Evolutionary conservation across 1,140 invertebrate genomes (phyloP).

Genomic region (Drosophila grimshawi): DNA sequence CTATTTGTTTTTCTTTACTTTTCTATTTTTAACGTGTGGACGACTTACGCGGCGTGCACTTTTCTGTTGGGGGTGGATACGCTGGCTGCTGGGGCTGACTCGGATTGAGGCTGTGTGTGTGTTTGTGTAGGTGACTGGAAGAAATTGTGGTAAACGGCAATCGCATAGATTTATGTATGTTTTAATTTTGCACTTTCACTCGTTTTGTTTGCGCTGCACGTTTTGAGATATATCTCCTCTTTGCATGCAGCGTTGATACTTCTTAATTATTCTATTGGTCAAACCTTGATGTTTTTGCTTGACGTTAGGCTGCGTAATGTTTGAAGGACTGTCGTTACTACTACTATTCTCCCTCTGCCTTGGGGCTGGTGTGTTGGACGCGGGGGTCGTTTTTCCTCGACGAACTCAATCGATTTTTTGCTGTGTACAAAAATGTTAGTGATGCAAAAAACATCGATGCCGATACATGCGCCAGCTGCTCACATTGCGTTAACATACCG

Average conservation of each 20-base stretch:
- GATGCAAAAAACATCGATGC: constrained; percentile 15
- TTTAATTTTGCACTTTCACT: constrained; percentile 73
- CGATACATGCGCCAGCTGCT: constrained; percentile 2
- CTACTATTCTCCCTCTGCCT: constrained; percentile 69
- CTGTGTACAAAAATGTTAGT: constrained; percentile 71
- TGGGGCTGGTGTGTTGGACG: constrained; percentile 53
- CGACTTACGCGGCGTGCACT: constrained; percentile 77
- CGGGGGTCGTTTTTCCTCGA: constrained; percentile 64
- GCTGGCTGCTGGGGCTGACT: constrained; percentile 39
- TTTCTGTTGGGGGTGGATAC: constrained; percentile 49
- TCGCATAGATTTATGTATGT: constrained; percentile 46
- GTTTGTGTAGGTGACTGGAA: constrained; percentile 27
- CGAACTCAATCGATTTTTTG: constrained; percentile 70
- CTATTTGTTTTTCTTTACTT: constrained; percentile 17
- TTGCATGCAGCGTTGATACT: constrained; percentile 7
- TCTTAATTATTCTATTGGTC: constrained; percentile 23
- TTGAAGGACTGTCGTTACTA: constrained; percentile 81
- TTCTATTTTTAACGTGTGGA: constrained; percentile 79
- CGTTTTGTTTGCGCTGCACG: constrained; percentile 66
- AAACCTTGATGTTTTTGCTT: constrained; percentile 57
- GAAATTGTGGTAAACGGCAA: constrained; percentile 56
- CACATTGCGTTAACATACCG: constrained; percentile 10
- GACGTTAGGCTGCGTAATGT: constrained; percentile 66
- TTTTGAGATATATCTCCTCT: constrained; percentile 42
- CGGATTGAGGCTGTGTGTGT: constrained; percentile 25